A percentile compares a stretch with the other conserved stretches of the same genome.
Evolutionary conservation across 92 coral and sea anemone species (phyloP).

Genomic region (Epizoanthus ramosus): DNA sequence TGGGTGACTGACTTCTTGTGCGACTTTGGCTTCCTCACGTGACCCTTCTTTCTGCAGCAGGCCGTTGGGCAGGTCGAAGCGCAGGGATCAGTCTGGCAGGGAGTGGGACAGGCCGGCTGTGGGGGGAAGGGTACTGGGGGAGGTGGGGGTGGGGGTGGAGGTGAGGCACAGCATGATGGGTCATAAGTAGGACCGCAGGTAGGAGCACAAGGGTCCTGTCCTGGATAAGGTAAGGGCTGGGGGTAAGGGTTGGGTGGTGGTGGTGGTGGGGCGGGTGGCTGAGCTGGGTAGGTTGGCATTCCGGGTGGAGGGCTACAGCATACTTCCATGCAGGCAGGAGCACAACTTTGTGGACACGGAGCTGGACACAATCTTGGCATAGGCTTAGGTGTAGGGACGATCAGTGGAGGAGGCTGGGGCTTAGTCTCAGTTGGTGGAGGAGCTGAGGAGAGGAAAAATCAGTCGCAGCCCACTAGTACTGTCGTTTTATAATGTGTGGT

Average conservation of each 20-base stretch:
- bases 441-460: conserved; percentile 40
- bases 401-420: conserved; percentile 70
- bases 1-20: conserved; percentile 36
- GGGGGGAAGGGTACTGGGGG: conserved; percentile 73
- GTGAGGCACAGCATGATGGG: conserved; percentile 64
- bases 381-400: conserved; percentile 70
- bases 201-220: conserved; percentile 52
- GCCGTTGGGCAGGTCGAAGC: conserved; percentile 12
- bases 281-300: conserved; percentile 36
- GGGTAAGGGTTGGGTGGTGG: conserved; percentile 54
- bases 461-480: neutral
- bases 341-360: conserved; percentile 78
- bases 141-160: conserved; percentile 58
- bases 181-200: conserved; percentile 50
- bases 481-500: no score
- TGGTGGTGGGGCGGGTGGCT: conserved; percentile 42
- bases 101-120: conserved; percentile 60
- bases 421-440: conserved; percentile 62
- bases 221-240: conserved; percentile 23
- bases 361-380: conserved; percentile 75
- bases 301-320: conserved; percentile 68
- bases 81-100: conserved; percentile 43
- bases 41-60: conserved; percentile 36
- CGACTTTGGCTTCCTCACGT: conserved; percentile 9
- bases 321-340: conserved; percentile 77